Percentiles rank a stretch among this genome's conserved stretches.
These are phyloP conservation scores for Myathropa florea DNA, from an alignment of 2,888 invertebrate genomes.

Conservation along the genomic window DNA sequence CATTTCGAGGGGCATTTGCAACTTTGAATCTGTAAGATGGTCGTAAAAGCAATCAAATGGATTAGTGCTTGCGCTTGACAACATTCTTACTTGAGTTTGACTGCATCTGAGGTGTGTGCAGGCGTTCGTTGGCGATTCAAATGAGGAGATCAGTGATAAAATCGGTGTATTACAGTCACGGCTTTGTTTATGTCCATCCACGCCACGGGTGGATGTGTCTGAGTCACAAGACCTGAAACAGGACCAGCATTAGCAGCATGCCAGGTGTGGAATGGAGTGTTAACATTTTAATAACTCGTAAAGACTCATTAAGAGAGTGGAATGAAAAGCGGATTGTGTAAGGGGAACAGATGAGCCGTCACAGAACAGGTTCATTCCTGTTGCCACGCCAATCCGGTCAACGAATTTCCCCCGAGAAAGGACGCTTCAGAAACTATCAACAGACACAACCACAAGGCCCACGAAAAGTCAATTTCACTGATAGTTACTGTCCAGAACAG, in stretches of 20 bases:
- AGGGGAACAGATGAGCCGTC: neutral
- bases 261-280: neutral
- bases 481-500: too few relatives aligned
- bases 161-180: neutral
- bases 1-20: neutral
- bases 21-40: neutral
- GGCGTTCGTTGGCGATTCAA: neutral
- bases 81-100: neutral
- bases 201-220: neutral
- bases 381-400: too few relatives aligned
- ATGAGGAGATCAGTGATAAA: neutral
- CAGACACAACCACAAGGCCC: too few relatives aligned
- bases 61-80: neutral
- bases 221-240: neutral
- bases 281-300: neutral
- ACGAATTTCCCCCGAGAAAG: too few relatives aligned
- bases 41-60: neutral
- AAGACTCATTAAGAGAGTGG: neutral
- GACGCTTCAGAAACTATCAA: too few relatives aligned
- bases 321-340: neutral
- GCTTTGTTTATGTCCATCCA: neutral
- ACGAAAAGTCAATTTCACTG: too few relatives aligned
- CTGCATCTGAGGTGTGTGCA: neutral
- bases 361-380: neutral
- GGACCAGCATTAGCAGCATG: neutral